phyloP scores from a whole-genome alignment of 1,140 invertebrate genomes.

The Trichoplusia ni region DNA sequence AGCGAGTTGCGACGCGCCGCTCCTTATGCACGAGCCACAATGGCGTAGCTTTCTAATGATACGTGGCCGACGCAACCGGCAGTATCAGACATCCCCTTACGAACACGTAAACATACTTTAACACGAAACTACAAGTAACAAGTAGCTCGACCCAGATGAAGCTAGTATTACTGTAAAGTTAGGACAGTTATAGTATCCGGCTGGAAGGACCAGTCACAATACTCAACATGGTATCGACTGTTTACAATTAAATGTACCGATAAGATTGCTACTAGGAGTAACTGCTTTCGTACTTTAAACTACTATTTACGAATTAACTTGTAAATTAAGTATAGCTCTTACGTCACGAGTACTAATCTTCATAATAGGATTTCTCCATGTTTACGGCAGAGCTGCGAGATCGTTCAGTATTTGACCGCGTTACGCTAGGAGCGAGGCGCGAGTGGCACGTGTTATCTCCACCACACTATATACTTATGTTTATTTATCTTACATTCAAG shows the following conservation, averaged over 20 bases:
- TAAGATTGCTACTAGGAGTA: background rate
- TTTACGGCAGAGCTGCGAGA: constrained; percentile 2
- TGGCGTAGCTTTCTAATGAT: constrained; percentile 72
- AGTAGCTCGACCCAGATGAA: constrained; percentile 17
- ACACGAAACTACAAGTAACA: constrained; percentile 14
- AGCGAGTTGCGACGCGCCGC: constrained; percentile 38
- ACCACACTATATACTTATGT: constrained; percentile 24
- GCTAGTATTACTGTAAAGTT: constrained; percentile 3
- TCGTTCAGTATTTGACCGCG: constrained; percentile 2
- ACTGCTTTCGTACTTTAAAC: background rate
- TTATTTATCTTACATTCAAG: constrained; percentile 17
- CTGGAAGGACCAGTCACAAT: constrained; percentile 11
- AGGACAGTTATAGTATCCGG: background rate
- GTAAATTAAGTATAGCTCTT: constrained; percentile 26
- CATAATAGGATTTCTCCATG: constrained; percentile 46
- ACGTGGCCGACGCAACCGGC: constrained; percentile 40
- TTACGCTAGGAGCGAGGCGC: constrained; percentile 19
- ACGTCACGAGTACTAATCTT: constrained; percentile 42
- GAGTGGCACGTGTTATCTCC: constrained; percentile 45
- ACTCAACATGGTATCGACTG: background rate
- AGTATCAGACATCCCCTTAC: constrained; percentile 10
- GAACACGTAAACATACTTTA: constrained; percentile 28
- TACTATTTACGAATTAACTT: background rate
- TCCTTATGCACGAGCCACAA: constrained; percentile 53
- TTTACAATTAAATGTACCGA: background rate